A percentile compares a stretch with the other conserved stretches of the same genome.
Conservation (phyloP, 1,140 invertebrate genomes). For the Rhyzopertha dominica region DNA sequence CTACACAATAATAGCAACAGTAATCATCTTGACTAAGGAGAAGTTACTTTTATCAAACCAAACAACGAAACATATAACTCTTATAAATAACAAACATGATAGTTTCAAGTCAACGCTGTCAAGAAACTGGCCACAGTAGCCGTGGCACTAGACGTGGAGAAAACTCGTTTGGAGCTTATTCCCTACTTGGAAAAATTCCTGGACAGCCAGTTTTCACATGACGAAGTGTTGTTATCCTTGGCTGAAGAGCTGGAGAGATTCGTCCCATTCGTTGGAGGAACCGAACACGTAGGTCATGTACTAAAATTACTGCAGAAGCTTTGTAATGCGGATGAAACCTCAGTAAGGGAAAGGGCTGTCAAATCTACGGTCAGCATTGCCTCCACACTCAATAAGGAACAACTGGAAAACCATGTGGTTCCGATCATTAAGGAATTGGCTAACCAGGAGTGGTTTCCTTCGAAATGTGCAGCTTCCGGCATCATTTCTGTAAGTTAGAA, state of each 20-base stretch:
- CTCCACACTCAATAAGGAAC: slow-evolving; percentile 17
- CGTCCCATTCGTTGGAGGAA: slow-evolving; percentile 34
- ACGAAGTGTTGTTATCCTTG: slow-evolving; percentile 30
- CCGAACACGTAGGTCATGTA: slow-evolving; percentile 25
- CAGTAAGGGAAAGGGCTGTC: slow-evolving; percentile 31
- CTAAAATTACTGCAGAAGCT: slow-evolving; percentile 30
- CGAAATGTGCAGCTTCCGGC: slow-evolving; percentile 32
- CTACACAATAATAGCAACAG: too few relatives aligned
- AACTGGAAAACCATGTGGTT: slow-evolving; percentile 23
- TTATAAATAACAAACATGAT: slow-evolving; percentile 12
- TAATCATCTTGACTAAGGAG: too few relatives aligned
- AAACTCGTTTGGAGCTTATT: slow-evolving; percentile 31
- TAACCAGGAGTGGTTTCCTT: slow-evolving; percentile 35
- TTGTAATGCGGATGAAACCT: slow-evolving; percentile 29
- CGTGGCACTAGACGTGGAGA: slow-evolving; percentile 24
- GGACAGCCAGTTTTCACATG: slow-evolving; percentile 22
- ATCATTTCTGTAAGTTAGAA: slow-evolving; percentile 34
- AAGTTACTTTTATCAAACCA: too few relatives aligned
- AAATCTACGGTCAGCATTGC: slow-evolving; percentile 27
- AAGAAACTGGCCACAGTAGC: slow-evolving; percentile 28
- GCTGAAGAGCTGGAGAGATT: slow-evolving; percentile 32
- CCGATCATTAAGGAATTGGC: slow-evolving; percentile 21
- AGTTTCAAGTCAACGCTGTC: slow-evolving; percentile 31
- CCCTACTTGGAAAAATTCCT: slow-evolving; percentile 24
- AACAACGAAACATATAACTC: too few relatives aligned